Base-by-base conservation (phyloP, 2,888 invertebrate species). In the Erebia aethiops region DNA sequence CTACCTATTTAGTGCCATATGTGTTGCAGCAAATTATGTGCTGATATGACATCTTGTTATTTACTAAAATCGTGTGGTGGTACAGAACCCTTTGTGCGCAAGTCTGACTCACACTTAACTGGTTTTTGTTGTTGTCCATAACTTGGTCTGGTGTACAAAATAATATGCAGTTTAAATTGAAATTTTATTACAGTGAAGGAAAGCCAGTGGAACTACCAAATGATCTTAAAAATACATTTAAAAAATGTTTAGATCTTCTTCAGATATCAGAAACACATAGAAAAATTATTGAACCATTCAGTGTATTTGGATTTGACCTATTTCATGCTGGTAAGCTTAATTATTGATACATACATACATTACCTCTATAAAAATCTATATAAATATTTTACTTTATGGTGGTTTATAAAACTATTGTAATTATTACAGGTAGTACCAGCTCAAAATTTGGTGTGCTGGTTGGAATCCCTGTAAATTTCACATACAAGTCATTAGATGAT, bases 401-500 rank as follows among this genome's bases (percentile, higher is more conserved):
- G 10, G 49, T 3, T 49, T 13, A n/a, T 58, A n/a, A 3, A 46
- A 61, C 60, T 1, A 1, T 43, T 71, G 67, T 61, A 43, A 71
- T 83, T 84, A 52, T 26, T 26, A 26, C 78, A 94, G 94, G 95
- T 26, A 93, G 93, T 70, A 87, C 91, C 5, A 92, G 88, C 76
- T 93, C 92, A 61, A 92, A 85, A 67, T 95, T 85, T 87, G 97
- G 97, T 14, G 95, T 94, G 18, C 88, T 95, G 54, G 83, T 98
- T 75, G 98, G 98, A 5, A 90, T 98, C 60, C 98, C 98, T 16
- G 89, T 93, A 0, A 96, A 96, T 83, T 98, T 96, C 83, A 86
- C 87, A 0, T 97, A 96, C 81, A 90, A 91, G 66, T 88, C 90
- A 18, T 74, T 86, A 16, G 85, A 87, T 1, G 94, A 95, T 70